These are phyloP conservation scores for Gobiocypris rarus DNA, from an alignment of 2,113 vertebrate genomes.

Conservation along the genomic window DNA sequence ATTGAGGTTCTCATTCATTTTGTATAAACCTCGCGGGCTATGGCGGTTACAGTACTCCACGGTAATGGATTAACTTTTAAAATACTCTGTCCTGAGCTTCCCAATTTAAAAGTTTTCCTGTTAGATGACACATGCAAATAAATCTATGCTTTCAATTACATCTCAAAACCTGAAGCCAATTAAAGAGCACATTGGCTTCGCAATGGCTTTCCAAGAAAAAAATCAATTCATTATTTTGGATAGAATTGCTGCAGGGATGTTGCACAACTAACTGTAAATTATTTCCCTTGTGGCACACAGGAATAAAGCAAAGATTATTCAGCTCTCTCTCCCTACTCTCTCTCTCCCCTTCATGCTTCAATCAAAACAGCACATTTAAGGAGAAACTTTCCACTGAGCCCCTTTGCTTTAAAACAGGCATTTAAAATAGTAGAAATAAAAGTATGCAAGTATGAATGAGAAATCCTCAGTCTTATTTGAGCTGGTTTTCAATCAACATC, in stretches of 20 bases:
- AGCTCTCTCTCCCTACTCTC: slow-evolving; percentile 2
- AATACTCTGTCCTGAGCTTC: slow-evolving; percentile 14
- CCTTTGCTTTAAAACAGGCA: background rate
- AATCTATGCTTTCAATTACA: slow-evolving; percentile 54
- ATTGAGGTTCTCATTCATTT: background rate
- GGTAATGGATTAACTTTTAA: slow-evolving; percentile 15
- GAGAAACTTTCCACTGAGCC: slow-evolving; percentile 5
- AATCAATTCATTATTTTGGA: slow-evolving; percentile 62
- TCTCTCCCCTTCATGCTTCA: slow-evolving; percentile 21
- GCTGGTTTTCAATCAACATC: background rate
- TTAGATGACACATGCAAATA: slow-evolving; percentile 26
- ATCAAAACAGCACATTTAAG: slow-evolving; percentile 55
- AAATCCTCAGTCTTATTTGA: background rate
- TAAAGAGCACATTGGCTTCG: slow-evolving; percentile 58
- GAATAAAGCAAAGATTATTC: slow-evolving; percentile 46
- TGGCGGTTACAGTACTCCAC: background rate
- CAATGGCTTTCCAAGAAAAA: slow-evolving; percentile 36
- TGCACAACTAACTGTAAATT: slow-evolving; percentile 60
- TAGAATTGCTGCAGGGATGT: slow-evolving; percentile 43
- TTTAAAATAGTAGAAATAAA: slow-evolving; percentile 14
- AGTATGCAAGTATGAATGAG: background rate
- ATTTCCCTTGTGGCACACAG: slow-evolving; percentile 19
- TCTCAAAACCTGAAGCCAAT: slow-evolving; percentile 58
- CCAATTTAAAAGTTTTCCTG: slow-evolving; percentile 30
- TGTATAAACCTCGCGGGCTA: background rate